Percentiles rank a stretch among this genome's conserved stretches.
Evolutionary conservation across 2,113 vertebrate species (phyloP).

Genomic region (Phaethornis superciliosus): DNA sequence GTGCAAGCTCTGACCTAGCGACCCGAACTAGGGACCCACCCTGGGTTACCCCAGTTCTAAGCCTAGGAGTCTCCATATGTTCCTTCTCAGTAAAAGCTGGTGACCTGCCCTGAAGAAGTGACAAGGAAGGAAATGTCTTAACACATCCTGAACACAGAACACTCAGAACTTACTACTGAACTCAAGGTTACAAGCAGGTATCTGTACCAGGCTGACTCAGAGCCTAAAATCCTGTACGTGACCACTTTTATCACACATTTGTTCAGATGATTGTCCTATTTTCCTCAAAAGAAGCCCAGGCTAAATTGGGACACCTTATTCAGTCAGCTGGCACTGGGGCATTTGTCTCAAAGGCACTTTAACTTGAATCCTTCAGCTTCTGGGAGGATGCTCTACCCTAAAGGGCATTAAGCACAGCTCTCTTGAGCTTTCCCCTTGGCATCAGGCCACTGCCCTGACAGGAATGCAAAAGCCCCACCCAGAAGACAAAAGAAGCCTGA

Average conservation of each 20-base stretch:
- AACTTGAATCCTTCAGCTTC: background rate
- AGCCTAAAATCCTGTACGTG: background rate
- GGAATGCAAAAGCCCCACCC: background rate
- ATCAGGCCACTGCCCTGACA: background rate
- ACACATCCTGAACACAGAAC: background rate
- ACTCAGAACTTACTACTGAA: background rate
- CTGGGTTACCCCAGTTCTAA: background rate
- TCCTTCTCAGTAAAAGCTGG: background rate
- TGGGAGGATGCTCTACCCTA: background rate
- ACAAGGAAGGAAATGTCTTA: background rate
- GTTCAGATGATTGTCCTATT: background rate
- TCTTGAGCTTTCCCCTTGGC: background rate
- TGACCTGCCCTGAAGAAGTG: background rate
- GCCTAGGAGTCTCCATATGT: background rate
- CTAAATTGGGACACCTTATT: background rate
- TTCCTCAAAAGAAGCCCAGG: background rate
- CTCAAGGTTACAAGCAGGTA: background rate
- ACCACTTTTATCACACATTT: background rate
- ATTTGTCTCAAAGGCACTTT: background rate
- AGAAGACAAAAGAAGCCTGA: constrained; percentile 5
- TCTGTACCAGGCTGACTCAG: background rate
- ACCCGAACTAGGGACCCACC: background rate
- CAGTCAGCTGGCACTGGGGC: background rate
- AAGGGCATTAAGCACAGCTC: background rate
- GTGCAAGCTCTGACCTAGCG: background rate